Base-by-base conservation (phyloP, 2,888 invertebrate genomes). In the Aphodius sticticus region DNA sequence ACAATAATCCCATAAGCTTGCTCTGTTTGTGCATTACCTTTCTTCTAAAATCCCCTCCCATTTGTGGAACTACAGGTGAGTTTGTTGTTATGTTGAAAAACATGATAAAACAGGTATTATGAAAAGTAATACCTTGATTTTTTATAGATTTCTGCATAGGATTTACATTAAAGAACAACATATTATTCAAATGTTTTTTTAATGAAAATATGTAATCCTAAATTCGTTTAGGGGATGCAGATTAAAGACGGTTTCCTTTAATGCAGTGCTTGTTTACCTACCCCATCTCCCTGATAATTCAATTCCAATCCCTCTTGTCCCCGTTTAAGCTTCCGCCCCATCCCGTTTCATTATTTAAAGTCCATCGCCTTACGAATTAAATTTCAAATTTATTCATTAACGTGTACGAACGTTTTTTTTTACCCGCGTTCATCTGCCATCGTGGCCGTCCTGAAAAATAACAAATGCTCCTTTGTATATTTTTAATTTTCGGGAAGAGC, bases 341-440 rank as follows among this genome's bases (percentile, higher is more conserved):
- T 7, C 53, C 53, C 53, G 4, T 53, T 53, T 53, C 53, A 53
- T 53, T 53, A 53, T 53, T 53, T 53, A 53, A 53, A 53, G 53
- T 53, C 53, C 53, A 53, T 53, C 7, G 53, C 53, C 53, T 53
- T 53, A 53, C 53, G 53, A 53, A 53, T 53, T 53, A 53, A 53
- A 53, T 53, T 53, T 53, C 53, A 53, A 53, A 53, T 53, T 53
- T 53, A 53, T 53, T 53, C 53, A 53, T 53, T 53, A 53, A 53
- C 12, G 53, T 53, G 12, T 12, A 12, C 53, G 53, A 53, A 12
- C 7, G 53, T 5, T 53, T 53, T 53, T n/a, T 9, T 53, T 53
- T 53, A 1, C 12, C 12, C 9, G 53, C 53, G 53, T 5, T 53
- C 53, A 53, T 9, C 53, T 53, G 53, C 53, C 53, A 53, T 53